Evolutionary conservation across 2,797 vertebrate genomes (phyloP).

Genomic region (Lacerta bilineata): DNA sequence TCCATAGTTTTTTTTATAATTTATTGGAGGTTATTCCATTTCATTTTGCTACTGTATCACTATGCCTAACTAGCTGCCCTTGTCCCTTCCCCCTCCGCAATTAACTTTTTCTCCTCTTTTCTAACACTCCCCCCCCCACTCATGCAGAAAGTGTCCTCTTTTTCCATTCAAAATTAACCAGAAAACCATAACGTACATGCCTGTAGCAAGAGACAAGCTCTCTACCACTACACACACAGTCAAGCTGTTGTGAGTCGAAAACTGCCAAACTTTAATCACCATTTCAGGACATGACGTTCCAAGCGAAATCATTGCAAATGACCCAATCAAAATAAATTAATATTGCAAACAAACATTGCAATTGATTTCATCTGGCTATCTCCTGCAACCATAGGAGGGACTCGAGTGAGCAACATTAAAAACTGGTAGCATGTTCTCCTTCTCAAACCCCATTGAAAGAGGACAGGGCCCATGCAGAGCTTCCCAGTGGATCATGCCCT

Average conservation of each 20-base stretch:
- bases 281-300: conserved; percentile 39
- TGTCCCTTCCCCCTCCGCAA: background rate
- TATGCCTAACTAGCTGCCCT: background rate
- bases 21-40: background rate
- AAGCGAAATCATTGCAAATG: conserved; percentile 45
- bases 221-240: background rate
- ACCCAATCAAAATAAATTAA: conserved; percentile 42
- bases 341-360: background rate
- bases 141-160: background rate
- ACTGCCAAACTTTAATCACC: conserved; percentile 30
- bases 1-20: background rate
- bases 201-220: background rate
- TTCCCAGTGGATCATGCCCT: background rate
- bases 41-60: background rate
- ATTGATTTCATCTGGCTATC: conserved; percentile 34
- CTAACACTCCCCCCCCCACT: background rate
- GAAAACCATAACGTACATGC: no score
- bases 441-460: background rate
- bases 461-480: background rate
- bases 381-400: background rate
- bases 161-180: background rate
- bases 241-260: conserved; percentile 31
- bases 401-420: background rate
- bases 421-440: background rate
- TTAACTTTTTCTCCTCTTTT: background rate